Base-by-base conservation (phyloP, 2,888 invertebrate genomes). In the Neocrepidodera transversa region DNA sequence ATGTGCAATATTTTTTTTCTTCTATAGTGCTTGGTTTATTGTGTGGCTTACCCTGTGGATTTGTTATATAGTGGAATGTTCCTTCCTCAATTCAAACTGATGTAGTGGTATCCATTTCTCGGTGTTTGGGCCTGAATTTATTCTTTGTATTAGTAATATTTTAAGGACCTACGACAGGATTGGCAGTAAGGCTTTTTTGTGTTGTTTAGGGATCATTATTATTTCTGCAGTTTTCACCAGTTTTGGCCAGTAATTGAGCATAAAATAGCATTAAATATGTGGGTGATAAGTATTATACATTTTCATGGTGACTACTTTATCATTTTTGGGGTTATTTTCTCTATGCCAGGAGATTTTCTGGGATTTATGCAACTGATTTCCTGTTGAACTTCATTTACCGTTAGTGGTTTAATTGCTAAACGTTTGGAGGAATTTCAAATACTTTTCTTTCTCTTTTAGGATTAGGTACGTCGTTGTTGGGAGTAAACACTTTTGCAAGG, bases 171-270 rank as follows among this genome's bases (percentile, higher is more conserved):
- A 32, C 17, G 48, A 48, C 48, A 35, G 17, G 35, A 48, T 48
- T 48, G 17, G 17, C 20, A 32, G 20, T 48, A 48, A 35, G 48
- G 14, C 32, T 11, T 48, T 32, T 45, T 26, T 11, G 13, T 14
- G 14, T 36, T 11, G 17, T 11, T 49, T 26, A 32, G 23, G 40
- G 16, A 38, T 57, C 28, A 47, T 10, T 52, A 51, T 17, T 35
- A 58, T 58, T 35, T 58, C 43, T 38, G 32, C 13, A 42, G 58
- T 55, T 53, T 40, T 48, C 2, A 40, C n/a, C 10, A 40, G 32
- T 35, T 48, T 47, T 18, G 35, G 48, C 35, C 48, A 32, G n/a
- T 14, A n/a, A 16, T 45, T 45, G n/a, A 53, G 11, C 14, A 26
- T 45, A 32, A 11, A 13, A 48, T 32, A 35, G 18, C 47, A 47